Base-by-base conservation (phyloP, 2,797 vertebrate species). In the Ceryle rudis region DNA sequence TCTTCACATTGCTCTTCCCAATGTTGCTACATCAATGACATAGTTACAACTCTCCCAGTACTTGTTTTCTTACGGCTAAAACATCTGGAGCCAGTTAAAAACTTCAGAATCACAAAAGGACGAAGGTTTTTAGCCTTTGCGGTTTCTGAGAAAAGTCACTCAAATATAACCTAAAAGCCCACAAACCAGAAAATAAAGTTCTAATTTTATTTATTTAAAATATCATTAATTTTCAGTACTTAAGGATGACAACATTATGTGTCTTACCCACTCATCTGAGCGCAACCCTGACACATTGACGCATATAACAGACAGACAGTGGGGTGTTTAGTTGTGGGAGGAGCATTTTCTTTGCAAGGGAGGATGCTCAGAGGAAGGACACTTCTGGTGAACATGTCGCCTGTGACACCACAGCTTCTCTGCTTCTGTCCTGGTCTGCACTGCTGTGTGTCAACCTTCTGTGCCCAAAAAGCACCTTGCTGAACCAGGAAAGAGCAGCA, bases 1-100 rank as follows among this genome's bases (percentile, higher is more conserved):
- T 94, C 69, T 94, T 74, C 23, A 11, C 25, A 44, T 57, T 14
- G 17, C 41, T 75, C 74, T 85, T 92, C 64, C 25, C 61, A 31
- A 10, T 15, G 11, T 21, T 71, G 55, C 18, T 73, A 57, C 71
- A 52, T 0, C 10, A 82, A 90, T 3, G 3, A 85, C 35, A 29
- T 0, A 26, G 55, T 84, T 79, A 61, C 35, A 72, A 29, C 64
- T 54, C 90, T 89, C 70, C n/a, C 62, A 55, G 25, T 52, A 52
- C 67, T 79, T 81, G 51, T 57, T 75, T 90, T 70, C 52, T 84
- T 85, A 29, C 6, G 49, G 60, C 57, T 77, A 35, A 42, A 82
- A 74, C 90, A 96, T 94, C 88, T 90, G 90, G 88, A 96, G 42
- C 17, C 78, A 70, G 33, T 95, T 93, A 94, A 62, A 71, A 78